Evolutionary conservation across 2,797 vertebrate genomes (phyloP).

Genomic region (Lacerta bilineata): DNA sequence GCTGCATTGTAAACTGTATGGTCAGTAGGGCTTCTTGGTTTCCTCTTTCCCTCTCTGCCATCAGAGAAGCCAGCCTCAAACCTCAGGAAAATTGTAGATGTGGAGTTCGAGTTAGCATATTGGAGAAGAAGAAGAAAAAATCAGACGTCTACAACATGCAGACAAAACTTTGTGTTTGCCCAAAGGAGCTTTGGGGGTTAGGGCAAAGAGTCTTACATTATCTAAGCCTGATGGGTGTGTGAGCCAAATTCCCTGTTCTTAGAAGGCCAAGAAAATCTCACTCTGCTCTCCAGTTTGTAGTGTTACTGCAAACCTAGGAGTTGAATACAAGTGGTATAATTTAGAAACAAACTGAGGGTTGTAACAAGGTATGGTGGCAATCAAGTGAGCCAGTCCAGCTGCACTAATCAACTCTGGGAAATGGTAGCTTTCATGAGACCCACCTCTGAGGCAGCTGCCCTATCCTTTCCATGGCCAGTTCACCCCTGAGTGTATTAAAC

Average conservation of each 20-base stretch:
- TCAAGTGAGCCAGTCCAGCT: background rate
- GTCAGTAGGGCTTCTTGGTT: background rate
- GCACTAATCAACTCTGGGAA: background rate
- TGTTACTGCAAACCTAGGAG: background rate
- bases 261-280: background rate
- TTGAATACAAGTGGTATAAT: background rate
- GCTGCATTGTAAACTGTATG: background rate
- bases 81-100: background rate
- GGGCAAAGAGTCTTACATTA: background rate
- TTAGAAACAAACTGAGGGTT: background rate
- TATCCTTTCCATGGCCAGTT: background rate
- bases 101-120: background rate
- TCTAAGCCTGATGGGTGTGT: background rate
- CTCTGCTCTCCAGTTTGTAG: no score
- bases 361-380: background rate
- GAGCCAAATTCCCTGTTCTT: conserved; percentile 30
- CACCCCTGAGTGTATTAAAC: background rate
- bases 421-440: background rate
- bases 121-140: background rate
- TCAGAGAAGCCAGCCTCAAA: background rate
- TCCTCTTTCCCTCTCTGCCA: background rate
- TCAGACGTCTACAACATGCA: conserved; percentile 7
- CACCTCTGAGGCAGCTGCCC: background rate
- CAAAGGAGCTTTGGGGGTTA: no score
- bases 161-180: background rate